A percentile compares a stretch with the other conserved stretches of the same genome.
Conservation (phyloP, 2,797 vertebrate species). For the Rousettus madagascariensis region DNA sequence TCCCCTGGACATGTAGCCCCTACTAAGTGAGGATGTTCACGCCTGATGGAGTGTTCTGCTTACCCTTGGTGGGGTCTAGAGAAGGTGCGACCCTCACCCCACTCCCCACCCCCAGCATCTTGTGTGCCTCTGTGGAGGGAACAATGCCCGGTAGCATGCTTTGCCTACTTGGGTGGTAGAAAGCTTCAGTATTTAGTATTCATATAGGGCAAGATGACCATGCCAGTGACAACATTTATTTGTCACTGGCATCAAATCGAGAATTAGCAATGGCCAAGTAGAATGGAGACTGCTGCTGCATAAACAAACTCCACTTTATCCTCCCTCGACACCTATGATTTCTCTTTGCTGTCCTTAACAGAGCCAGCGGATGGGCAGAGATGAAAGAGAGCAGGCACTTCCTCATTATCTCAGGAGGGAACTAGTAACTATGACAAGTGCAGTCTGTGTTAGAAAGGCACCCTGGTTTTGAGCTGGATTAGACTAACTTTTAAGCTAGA, state of each 20-base stretch:
- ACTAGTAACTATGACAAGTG: background rate
- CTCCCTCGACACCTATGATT: background rate
- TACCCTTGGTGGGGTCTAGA: background rate
- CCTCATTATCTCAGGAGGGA: background rate
- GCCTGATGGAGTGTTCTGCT: background rate
- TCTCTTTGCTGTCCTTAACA: background rate
- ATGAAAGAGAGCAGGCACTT: background rate
- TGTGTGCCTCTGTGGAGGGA: background rate
- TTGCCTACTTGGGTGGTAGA: background rate
- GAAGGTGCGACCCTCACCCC: background rate
- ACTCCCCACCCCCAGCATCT: background rate
- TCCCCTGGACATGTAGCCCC: background rate
- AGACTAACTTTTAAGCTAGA: background rate
- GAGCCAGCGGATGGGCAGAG: background rate
- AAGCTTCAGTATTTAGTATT: background rate
- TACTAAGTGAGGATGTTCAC: background rate
- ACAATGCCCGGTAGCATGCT: background rate
- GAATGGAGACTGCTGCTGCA: background rate
- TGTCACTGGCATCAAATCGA: background rate
- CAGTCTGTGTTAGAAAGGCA: background rate
- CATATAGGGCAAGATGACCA: background rate
- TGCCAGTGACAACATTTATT: background rate
- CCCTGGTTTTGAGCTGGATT: background rate
- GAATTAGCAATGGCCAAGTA: background rate
- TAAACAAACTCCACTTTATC: background rate